Evolutionary conservation across 2,888 invertebrate species (phyloP).

Genomic region (Drosophila birchii): DNA sequence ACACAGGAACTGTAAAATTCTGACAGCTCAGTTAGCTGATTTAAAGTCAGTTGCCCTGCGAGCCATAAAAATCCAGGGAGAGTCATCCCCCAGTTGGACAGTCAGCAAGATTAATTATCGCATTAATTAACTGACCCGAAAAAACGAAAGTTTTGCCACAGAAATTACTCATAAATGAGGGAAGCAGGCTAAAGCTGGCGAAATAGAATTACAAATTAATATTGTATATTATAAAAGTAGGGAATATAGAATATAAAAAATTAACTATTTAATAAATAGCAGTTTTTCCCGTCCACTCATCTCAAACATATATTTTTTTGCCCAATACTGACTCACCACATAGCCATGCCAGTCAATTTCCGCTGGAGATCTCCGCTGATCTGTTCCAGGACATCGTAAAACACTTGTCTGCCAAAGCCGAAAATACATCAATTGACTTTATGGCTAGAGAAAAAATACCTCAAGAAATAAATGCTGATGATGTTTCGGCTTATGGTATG

Average conservation of each 20-base stretch:
- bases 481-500: constrained; percentile 1
- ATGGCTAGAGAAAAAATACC: constrained; percentile 57
- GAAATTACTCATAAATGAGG: constrained; percentile 30
- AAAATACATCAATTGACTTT: constrained; percentile 57
- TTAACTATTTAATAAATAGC: background rate
- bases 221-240: background rate
- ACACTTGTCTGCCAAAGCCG: constrained; percentile 29
- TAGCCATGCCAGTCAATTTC: constrained; percentile 62
- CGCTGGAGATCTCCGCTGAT: constrained; percentile 50
- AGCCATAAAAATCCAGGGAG: constrained; percentile 51
- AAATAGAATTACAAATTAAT: background rate
- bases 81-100: constrained; percentile 37
- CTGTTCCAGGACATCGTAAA: constrained; percentile 64
- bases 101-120: constrained; percentile 79
- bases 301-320: constrained; percentile 43
- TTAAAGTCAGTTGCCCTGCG: constrained; percentile 60
- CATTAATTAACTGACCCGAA: constrained; percentile 83
- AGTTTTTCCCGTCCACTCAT: background rate
- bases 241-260: background rate
- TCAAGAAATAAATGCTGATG: constrained; percentile 33
- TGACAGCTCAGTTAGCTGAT: constrained; percentile 77
- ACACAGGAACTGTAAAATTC: constrained; percentile 72
- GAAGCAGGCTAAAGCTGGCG: constrained; percentile 20
- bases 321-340: constrained; percentile 54
- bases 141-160: constrained; percentile 78